Conservation (phyloP, 2,888 invertebrate species). For the Cephus runcator region DNA sequence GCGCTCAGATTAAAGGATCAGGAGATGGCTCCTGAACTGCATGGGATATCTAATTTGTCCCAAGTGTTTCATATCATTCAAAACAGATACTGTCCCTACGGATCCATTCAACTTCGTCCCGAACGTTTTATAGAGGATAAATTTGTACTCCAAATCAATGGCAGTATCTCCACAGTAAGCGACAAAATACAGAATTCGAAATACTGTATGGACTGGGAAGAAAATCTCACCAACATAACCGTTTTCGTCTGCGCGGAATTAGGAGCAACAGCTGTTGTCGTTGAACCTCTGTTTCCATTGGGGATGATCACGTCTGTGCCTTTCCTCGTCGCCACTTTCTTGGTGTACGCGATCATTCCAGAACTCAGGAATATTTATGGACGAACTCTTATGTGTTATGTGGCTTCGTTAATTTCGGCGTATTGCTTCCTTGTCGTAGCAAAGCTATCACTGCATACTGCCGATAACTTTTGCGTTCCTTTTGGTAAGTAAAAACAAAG, state of each 20-base stretch:
- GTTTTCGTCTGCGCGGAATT: conserved; percentile 39
- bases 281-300: conserved; percentile 34
- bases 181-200: not conserved
- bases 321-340: conserved; percentile 77
- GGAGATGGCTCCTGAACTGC: not conserved
- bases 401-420: conserved; percentile 72
- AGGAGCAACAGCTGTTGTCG: not conserved
- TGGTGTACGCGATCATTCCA: conserved; percentile 78
- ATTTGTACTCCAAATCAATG: conserved; percentile 45
- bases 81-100: conserved; percentile 32
- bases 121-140: conserved; percentile 29
- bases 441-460: conserved; percentile 49
- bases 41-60: not conserved
- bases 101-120: conserved; percentile 38
- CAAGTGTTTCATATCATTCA: conserved; percentile 36
- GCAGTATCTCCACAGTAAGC: conserved; percentile 22
- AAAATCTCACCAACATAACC: conserved; percentile 29
- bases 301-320: conserved; percentile 80
- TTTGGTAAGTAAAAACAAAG: conserved; percentile 50
- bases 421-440: conserved; percentile 72
- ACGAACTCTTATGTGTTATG: conserved; percentile 81
- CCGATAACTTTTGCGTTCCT: conserved; percentile 38
- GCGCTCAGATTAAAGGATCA: not conserved
- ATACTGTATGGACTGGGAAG: conserved; percentile 52
- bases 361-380: conserved; percentile 81